Evolutionary conservation across 2,797 vertebrate genomes (phyloP).

Genomic region (Cichlasoma orientale): DNA sequence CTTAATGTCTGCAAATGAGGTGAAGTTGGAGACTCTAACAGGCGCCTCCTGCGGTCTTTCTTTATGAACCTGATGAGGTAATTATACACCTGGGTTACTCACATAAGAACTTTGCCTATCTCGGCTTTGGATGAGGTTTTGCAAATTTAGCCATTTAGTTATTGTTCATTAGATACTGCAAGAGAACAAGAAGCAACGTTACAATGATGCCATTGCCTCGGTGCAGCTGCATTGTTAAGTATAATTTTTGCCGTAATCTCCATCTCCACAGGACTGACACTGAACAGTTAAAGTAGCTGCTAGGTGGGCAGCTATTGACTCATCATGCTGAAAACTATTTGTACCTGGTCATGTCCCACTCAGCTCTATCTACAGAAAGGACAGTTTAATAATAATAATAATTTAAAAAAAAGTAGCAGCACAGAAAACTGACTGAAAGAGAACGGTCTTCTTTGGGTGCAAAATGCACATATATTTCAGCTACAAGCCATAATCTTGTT

Average conservation of each 20-base stretch:
- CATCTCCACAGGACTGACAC: background rate
- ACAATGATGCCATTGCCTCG: background rate
- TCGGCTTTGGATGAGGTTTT: constrained; percentile 37
- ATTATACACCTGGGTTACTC: constrained; percentile 53
- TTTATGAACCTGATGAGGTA: constrained; percentile 41
- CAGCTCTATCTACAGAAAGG: background rate
- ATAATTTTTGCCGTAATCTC: background rate
- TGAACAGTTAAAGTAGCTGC: background rate
- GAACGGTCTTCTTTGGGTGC: background rate
- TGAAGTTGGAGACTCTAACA: background rate
- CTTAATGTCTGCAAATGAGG: constrained; percentile 15
- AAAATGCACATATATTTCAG: background rate
- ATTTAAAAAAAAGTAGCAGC: background rate
- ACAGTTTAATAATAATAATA: background rate
- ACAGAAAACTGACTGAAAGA: background rate
- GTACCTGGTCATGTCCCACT: constrained; percentile 2
- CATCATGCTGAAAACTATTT: background rate
- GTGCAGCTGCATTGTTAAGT: background rate
- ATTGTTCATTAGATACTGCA: constrained; percentile 16
- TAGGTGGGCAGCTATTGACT: background rate
- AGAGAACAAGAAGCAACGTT: background rate
- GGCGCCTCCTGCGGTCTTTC: constrained; percentile 2
- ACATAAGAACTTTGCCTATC: constrained; percentile 27
- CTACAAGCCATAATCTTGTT: background rate
- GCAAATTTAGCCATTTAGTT: constrained; percentile 15